Evolutionary conservation across 1,140 invertebrate species (phyloP).

Genomic region (Myzus persicae): DNA sequence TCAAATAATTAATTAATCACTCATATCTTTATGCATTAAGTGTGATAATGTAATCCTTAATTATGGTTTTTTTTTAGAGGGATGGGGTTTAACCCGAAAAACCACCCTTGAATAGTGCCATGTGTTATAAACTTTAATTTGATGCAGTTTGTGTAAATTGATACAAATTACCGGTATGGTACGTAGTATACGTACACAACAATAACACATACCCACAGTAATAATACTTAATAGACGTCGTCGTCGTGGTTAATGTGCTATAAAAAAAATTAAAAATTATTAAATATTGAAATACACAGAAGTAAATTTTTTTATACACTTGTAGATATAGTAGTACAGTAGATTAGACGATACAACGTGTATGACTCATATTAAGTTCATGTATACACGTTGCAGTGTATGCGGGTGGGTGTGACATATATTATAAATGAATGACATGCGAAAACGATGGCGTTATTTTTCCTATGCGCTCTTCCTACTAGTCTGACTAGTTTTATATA

Average conservation of each 20-base stretch:
- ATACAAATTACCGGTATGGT: background rate
- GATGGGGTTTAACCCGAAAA: background rate
- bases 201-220: background rate
- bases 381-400: background rate
- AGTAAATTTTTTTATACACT: too few species aligned
- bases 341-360: background rate
- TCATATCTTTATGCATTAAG: too few species aligned
- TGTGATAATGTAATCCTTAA: background rate
- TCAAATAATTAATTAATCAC: too few species aligned
- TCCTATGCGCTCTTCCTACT: background rate
- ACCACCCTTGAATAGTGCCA: too few species aligned
- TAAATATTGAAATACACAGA: background rate
- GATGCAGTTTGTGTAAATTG: background rate
- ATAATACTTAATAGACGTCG: background rate
- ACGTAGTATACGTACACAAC: background rate
- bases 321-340: background rate
- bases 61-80: background rate
- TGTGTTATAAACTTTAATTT: background rate
- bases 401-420: background rate
- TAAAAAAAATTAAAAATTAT: background rate
- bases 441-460: slow-evolving; percentile 5
- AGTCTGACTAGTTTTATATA: background rate
- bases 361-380: background rate
- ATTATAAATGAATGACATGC: background rate
- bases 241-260: background rate